Evolutionary conservation across 2,113 vertebrate species (phyloP).

Genomic region (Channa maculata): DNA sequence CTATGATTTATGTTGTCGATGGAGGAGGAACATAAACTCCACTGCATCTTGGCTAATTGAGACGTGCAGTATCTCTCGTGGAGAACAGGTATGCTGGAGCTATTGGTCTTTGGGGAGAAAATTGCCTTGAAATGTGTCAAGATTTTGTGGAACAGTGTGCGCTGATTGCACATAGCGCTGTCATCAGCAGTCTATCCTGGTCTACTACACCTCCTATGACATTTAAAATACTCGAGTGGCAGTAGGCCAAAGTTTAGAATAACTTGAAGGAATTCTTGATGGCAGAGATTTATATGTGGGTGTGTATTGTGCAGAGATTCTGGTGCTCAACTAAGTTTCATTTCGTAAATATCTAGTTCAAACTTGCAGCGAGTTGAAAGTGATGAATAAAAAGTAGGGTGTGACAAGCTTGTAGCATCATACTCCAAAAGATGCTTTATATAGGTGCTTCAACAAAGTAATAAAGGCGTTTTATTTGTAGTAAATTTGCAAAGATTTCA

Average conservation of each 20-base stretch:
- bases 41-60: conserved; percentile 54
- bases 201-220: neutral
- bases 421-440: too few relatives aligned
- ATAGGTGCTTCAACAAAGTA: too few relatives aligned
- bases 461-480: too few relatives aligned
- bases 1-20: conserved; percentile 58
- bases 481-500: too few relatives aligned
- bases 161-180: conserved; percentile 10
- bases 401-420: too few relatives aligned
- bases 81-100: conserved; percentile 40
- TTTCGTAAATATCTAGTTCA: too few relatives aligned
- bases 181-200: conserved; percentile 10
- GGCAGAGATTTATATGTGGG: too few relatives aligned
- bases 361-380: too few relatives aligned
- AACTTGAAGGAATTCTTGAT: neutral
- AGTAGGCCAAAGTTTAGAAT: neutral
- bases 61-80: conserved; percentile 11
- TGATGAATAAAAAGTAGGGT: too few relatives aligned
- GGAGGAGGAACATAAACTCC: conserved; percentile 45
- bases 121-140: conserved; percentile 1
- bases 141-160: conserved; percentile 6
- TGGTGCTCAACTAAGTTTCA: too few relatives aligned
- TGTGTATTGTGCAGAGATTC: too few relatives aligned
- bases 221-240: neutral
- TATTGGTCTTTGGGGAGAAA: neutral